A percentile compares a stretch with the other conserved stretches of the same genome.
phyloP scores from a whole-genome alignment of 2,113 vertebrate genomes.

The Emydocephalus ijimae region DNA sequence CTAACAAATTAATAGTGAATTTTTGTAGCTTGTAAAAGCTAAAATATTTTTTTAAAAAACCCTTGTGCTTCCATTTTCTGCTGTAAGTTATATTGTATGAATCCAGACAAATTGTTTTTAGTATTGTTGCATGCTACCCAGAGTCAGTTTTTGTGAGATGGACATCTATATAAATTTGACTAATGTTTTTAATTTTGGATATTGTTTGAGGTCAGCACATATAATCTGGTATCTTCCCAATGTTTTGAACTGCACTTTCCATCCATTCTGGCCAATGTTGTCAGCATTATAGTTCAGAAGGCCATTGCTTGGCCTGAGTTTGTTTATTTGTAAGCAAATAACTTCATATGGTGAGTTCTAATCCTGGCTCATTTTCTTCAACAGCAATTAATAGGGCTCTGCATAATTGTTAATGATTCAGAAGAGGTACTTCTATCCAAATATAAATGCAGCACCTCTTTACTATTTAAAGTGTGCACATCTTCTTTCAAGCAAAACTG shows the following conservation, averaged over 20 bases:
- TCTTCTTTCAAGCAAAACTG: neutral
- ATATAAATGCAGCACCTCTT: neutral
- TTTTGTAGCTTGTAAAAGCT: neutral
- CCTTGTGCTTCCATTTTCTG: neutral
- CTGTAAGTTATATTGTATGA: neutral
- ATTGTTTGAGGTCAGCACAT: neutral
- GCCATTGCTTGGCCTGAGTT: neutral
- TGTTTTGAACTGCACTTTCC: neutral
- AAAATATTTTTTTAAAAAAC: no score
- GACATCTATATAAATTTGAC: neutral
- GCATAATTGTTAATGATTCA: neutral
- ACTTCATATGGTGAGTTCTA: neutral
- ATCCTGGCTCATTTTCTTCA: neutral
- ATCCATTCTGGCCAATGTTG: neutral
- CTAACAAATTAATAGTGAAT: neutral
- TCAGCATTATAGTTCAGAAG: neutral
- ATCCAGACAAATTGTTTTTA: neutral
- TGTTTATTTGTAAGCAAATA: neutral
- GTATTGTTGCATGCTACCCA: neutral
- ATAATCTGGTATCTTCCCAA: neutral
- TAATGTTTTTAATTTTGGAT: neutral
- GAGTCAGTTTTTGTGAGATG: neutral
- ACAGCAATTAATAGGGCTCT: neutral
- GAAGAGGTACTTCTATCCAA: neutral
- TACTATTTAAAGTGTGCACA: neutral